Evolutionary conservation across 1,140 invertebrate species (phyloP), one percentile per base, ranked within the genome.

Genomic region (Cydia strobilella): DNA sequence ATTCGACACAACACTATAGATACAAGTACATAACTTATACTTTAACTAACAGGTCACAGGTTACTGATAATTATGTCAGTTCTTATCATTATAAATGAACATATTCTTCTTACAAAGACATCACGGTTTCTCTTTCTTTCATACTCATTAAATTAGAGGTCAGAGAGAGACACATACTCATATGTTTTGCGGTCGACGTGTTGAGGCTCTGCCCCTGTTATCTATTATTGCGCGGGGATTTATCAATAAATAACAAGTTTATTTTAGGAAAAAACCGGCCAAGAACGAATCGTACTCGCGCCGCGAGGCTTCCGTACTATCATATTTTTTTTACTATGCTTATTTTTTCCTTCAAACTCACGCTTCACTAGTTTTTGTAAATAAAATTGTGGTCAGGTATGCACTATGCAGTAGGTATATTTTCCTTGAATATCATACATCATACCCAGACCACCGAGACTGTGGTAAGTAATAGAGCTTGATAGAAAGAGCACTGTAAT

Each of bases 21-120:
- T 59, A 59, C 9, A n/a, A 20, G 54, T 10, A 59, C 20, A 6
- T 59, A 23, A 20, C 20, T 59, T 59, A 59, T 23, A 59, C 18
- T n/a, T 59, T 23, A 59, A 59, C 18, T 23, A 59, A 59, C 54
- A 23, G 54, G 54, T 59, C 54, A 59, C 20, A n/a, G 54, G 54
- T 23, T 59, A 59, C 54, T 59, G 54, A 59, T 59, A 59, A 59
- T 59, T 59, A 59, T 59, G 54, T 59, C 54, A 59, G 54, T 23
- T 59, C 54, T 59, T 59, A 59, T 23, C n/a, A 12, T 51, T 51
- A 6, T 51, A n/a, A 45, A 51, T 51, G 15, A 59, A 59, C n/a
- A 23, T 59, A 59, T 12, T 23, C 54, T 9, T 12, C 18, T 59
- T 59, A 59, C 6, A 59, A 10, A 23, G 18, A 23, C 54, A 54